Evolutionary conservation across 2,888 invertebrate genomes (phyloP).

Genomic region (Hyalella azteca): DNA sequence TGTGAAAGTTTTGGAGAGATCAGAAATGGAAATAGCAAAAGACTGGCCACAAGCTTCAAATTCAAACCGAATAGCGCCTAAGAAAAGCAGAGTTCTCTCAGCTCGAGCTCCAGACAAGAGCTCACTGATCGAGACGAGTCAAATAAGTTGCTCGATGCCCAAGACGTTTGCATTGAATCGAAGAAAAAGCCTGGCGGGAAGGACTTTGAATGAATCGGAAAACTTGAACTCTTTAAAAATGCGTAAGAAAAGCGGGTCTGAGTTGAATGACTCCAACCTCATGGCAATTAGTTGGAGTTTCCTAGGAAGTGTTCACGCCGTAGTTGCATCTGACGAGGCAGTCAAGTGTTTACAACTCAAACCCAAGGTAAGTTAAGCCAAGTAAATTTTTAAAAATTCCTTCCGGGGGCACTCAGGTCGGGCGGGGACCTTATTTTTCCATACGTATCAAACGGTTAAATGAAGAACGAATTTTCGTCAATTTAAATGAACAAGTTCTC

Average conservation of each 20-base stretch:
- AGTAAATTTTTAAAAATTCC: not conserved
- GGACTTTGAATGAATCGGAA: not conserved
- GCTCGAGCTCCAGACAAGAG: not conserved
- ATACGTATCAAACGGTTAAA: too few species aligned
- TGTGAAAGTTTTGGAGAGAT: not conserved
- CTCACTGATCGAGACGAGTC: not conserved
- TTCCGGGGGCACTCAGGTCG: too few species aligned
- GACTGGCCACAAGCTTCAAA: not conserved
- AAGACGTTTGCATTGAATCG: not conserved
- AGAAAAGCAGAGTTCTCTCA: not conserved
- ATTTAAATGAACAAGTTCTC: too few species aligned
- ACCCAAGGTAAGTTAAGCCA: not conserved
- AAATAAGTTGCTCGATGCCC: not conserved
- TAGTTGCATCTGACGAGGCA: too few species aligned
- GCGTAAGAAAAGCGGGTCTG: not conserved
- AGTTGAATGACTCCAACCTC: not conserved
- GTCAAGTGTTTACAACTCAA: not conserved
- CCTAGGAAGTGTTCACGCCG: not conserved
- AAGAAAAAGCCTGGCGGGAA: not conserved
- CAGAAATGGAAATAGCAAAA: not conserved
- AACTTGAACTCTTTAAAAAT: not conserved
- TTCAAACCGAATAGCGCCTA: not conserved
- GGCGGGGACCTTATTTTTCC: too few species aligned
- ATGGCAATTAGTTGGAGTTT: slow-evolving; percentile 2
- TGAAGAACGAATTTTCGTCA: too few species aligned